phyloP scores from a whole-genome alignment of 2,113 vertebrate species.

The Eurypyga helias region DNA sequence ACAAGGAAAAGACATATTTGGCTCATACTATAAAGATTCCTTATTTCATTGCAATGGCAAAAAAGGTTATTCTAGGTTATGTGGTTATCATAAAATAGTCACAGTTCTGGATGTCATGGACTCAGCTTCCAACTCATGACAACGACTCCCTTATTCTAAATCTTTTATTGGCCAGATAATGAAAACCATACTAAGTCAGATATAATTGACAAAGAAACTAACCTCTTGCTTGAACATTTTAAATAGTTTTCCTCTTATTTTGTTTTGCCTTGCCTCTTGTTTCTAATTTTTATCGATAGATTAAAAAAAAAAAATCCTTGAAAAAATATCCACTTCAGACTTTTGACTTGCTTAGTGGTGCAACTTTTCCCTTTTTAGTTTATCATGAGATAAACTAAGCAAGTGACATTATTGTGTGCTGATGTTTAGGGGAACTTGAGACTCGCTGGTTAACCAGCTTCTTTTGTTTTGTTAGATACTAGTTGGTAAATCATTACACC shows the following conservation, averaged over 20 bases:
- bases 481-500: neutral
- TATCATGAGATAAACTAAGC: neutral
- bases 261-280: neutral
- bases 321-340: neutral
- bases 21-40: conserved; percentile 10
- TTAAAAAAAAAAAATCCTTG: neutral
- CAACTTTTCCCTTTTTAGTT: neutral
- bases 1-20: conserved; percentile 20
- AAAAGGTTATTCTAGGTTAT: conserved; percentile 62
- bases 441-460: neutral
- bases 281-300: neutral
- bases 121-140: conserved; percentile 23
- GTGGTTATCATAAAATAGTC: conserved; percentile 57
- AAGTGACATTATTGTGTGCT: neutral
- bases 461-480: neutral
- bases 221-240: neutral
- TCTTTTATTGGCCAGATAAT: conserved; percentile 38
- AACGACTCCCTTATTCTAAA: conserved; percentile 1
- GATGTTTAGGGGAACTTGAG: neutral
- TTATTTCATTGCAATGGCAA: conserved; percentile 47
- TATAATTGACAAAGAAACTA: neutral
- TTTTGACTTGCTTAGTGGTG: neutral
- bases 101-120: neutral
- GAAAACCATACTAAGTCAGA: neutral
- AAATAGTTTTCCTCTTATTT: neutral